These are phyloP conservation scores for Aselliscus stoliczkanus DNA, from an alignment of 2,797 vertebrate genomes.

Conservation along the genomic window DNA sequence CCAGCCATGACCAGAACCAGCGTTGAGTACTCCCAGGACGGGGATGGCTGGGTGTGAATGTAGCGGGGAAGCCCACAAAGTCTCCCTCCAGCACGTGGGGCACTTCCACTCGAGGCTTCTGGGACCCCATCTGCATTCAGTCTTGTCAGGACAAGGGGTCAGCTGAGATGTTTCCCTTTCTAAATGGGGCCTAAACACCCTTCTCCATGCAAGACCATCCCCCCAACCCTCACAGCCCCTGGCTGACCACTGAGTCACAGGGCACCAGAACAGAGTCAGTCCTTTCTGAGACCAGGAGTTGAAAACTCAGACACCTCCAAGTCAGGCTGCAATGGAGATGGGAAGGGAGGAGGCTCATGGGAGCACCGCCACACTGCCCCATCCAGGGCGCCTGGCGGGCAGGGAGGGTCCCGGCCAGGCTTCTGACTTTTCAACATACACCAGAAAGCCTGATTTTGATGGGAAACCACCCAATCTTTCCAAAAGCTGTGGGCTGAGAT, in stretches of 20 bases:
- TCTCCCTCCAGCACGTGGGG: background rate
- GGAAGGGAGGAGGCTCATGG: fast-evolving
- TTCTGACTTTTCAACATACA: background rate
- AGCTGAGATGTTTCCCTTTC: background rate
- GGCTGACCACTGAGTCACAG: background rate
- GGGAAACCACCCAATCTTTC: background rate
- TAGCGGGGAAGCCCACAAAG: background rate
- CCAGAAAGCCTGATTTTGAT: background rate
- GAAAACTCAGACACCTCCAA: background rate
- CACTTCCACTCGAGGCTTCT: too few relatives aligned
- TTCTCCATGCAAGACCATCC: background rate
- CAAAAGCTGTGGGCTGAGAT: background rate
- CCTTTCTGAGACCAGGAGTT: background rate
- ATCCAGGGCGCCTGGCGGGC: fast-evolving
- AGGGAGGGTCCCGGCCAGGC: too few relatives aligned
- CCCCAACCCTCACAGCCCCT: background rate
- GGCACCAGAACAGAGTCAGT: fast-evolving
- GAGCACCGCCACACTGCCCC: fast-evolving
- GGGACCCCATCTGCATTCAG: background rate
- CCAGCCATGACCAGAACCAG: background rate
- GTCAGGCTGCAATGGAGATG: background rate
- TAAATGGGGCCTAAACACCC: too few relatives aligned
- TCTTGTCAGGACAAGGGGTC: background rate
- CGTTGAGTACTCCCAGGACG: background rate
- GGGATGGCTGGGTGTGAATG: background rate